Base-by-base conservation (phyloP, 2,797 vertebrate genomes). In the Helicolenus hilgendorfi region DNA sequence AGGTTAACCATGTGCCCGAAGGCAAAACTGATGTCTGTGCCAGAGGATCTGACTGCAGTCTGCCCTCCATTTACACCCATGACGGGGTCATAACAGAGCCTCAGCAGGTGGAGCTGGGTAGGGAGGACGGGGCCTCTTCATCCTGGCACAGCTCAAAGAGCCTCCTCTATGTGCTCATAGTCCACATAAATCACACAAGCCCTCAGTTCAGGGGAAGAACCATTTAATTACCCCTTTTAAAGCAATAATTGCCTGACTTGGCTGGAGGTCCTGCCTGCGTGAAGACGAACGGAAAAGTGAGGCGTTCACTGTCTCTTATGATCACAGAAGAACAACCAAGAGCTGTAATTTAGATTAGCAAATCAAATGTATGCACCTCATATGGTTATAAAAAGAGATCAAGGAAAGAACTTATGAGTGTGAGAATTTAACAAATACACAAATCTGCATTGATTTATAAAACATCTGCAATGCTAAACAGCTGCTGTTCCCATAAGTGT, bases 181-280 rank as follows among this genome's bases (percentile, higher is more conserved):
- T 60, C 56, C 75, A 72, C 87, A 85, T 96, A 95, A 96, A 96
- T 96, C 93, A 94, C 60, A 84, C 82, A 68, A 83, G 77, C 77
- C 76, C 71, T 85, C 86, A 11, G 84, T 87, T 94, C 82, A 88
- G 81, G 70, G 74, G 67, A 92, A 88, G 89, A 86, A 88, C 72
- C 73, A 71, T 95, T 96, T 96, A 96, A 97, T 96, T 95, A 93
- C 87, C 84, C 76, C 64, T 88, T 92, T 93, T 87, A 95, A 59
- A 94, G 89, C 80, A 92, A 94, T 93, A 86, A 96, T 93, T 89
- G 88, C 81, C 90, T 38, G 72, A 86, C 88, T 89, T 94, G 92
- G 90, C 88, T 79, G 41, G 76, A 89, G 82, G 87, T 86, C 78
- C 70, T 35, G 77, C 73, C 56, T 72, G 86, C 65, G 67, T 84